Base-by-base conservation (phyloP, 1,140 invertebrate species). In the Bombus fervidus region DNA sequence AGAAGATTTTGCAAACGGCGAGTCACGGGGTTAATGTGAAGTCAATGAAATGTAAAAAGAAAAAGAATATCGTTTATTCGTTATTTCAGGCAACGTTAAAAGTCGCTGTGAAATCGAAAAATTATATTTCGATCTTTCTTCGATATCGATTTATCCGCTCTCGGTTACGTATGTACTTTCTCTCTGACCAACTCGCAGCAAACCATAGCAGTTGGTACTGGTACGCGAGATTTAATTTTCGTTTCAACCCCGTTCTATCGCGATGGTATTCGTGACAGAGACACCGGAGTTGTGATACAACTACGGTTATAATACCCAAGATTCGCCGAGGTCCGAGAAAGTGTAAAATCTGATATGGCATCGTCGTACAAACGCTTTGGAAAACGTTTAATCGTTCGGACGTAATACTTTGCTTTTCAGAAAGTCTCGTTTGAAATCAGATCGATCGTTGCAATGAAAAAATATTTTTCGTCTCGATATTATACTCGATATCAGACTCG, bases 31-130 rank as follows among this genome's bases (percentile, higher is more conserved):
- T 66, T 31, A 9, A 6, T n/a, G n/a, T n/a, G n/a, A n/a, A n/a
- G n/a, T n/a, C 6, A 9, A 34, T 1, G n/a, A 2, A 12, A n/a
- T 0, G 12, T 0, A 31, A 18, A 6, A 31, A 4, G 9, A n/a
- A 12, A 1, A 12, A 2, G 62, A 6, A 59, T 12, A n/a, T 31
- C 62, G n/a, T 64, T 64, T 64, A 15, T n/a, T 31, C 15, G 0
- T 15, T 2, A 12, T 31, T 64, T 5, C n/a, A 15, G 13, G 13
- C 2, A 64, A 31, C 62, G n/a, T n/a, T n/a, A 1, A 64, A 64
- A 64, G n/a, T n/a, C 4, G 62, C 62, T 47, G 18, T 18, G 15
- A 47, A 47, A 47, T 18, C 15, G 47, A 18, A 47, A 47, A 18
- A 18, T 47, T 5, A 12, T 15, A 13, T 64, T n/a, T 64, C 62